Evolutionary conservation across 2,888 invertebrate genomes (phyloP), one percentile per base, ranked within the genome.

Genomic region (Sinotaia quadrata): DNA sequence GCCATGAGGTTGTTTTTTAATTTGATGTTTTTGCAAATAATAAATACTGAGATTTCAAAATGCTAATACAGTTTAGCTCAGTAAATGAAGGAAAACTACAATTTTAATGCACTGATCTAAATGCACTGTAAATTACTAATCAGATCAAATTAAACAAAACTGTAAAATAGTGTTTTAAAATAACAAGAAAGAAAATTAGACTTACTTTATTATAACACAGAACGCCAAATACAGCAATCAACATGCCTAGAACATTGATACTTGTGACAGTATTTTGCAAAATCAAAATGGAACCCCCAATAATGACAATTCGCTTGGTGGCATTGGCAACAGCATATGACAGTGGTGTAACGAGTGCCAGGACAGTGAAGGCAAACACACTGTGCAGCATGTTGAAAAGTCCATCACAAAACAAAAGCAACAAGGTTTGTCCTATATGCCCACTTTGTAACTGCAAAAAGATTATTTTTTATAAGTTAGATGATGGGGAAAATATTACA

Each of bases 271-370:
- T 97, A 90, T 98, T 98, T 66, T 94, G 93, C 79, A 98, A 90
- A 82, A 95, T 91, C 75, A 97, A 88, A 77, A 98, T 90, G 57
- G 97, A 97, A 37, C 94, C 93, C 15, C 92, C 93, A 85, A 98
- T 97, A 67, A 98, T 95, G 79, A 87, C 85, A 78, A 96, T 95
- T 80, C 97, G 91, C 90, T 98, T 98, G 65, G 96, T 95, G 33
- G 96, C 95, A 89, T 95, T 97, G 63, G 96, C 96, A 68, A 98
- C 97, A 0, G 97, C 96, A 89, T 98, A 98, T 0, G 96, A 95
- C 37, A 98, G 91, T 49, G 98, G 96, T n/a, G 96, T 93, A 47
- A 98, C 95, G 79, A 90, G 80, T 65, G 95, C 94, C 78, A 98
- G 91, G 66, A 98, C 94, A 79, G 95, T 95, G 90, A 98, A 98